phyloP scores from a whole-genome alignment of 2,797 vertebrate genomes.

The Steatocranus sp. region DNA sequence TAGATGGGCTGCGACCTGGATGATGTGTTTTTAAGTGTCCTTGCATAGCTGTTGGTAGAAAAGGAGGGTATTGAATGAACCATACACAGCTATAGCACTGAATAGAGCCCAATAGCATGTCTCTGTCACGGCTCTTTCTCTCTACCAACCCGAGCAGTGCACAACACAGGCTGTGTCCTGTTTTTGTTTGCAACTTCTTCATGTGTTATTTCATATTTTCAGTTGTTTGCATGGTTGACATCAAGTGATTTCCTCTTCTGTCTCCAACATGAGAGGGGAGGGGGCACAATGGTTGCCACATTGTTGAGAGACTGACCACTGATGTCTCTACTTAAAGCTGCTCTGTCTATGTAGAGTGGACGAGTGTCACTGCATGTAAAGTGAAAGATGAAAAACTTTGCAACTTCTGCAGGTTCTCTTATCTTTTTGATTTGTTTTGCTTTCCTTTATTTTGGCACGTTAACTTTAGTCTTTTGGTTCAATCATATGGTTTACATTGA shows the following conservation, averaged over 20 bases:
- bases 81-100: slow-evolving; percentile 2
- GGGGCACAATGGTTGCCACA: neutral
- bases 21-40: slow-evolving; percentile 61
- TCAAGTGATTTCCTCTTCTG: neutral
- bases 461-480: neutral
- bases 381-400: neutral
- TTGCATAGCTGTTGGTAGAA: slow-evolving; percentile 29
- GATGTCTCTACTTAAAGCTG: neutral
- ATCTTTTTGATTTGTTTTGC: neutral
- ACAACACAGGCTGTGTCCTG: neutral
- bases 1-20: slow-evolving; percentile 55
- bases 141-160: neutral
- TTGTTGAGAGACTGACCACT: neutral
- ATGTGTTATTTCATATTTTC: neutral
- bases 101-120: slow-evolving; percentile 2
- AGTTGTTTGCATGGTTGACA: neutral
- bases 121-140: slow-evolving; percentile 2
- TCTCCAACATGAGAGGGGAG: neutral
- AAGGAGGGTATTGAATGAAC: slow-evolving; percentile 25
- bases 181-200: neutral
- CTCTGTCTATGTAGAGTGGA: neutral
- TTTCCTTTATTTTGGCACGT: neutral
- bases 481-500: neutral
- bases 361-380: neutral
- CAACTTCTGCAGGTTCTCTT: neutral